These are phyloP conservation scores for Trichopria drosophilae DNA, from an alignment of 2,888 invertebrate species.

Conservation along the genomic window DNA sequence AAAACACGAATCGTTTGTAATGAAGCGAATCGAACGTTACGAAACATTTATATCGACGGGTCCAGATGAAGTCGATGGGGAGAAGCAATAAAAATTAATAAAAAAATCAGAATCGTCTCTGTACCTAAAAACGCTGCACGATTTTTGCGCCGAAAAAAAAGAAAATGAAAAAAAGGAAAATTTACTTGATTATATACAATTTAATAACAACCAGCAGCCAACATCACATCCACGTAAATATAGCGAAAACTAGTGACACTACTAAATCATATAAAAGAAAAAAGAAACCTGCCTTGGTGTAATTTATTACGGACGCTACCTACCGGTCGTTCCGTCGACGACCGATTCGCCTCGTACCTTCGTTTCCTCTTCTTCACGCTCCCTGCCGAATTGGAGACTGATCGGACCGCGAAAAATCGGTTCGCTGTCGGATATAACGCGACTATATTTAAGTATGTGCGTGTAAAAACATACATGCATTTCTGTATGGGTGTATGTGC, in stretches of 20 bases:
- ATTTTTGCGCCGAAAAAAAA: slow-evolving; percentile 14
- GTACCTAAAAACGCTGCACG: slow-evolving; percentile 19
- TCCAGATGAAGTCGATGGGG: too few species aligned
- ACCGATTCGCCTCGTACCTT: slow-evolving; percentile 32
- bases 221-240: slow-evolving; percentile 50
- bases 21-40: too few species aligned
- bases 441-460: too few species aligned
- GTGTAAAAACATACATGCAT: too few species aligned
- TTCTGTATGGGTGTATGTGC: too few species aligned
- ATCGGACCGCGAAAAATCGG: too few species aligned
- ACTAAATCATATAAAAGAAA: slow-evolving; percentile 50
- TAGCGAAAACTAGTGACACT: slow-evolving; percentile 49
- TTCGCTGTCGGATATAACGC: too few species aligned
- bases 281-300: slow-evolving; percentile 52
- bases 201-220: slow-evolving; percentile 53
- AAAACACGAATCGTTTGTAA: too few species aligned
- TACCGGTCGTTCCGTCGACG: slow-evolving; percentile 46
- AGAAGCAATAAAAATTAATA: too few species aligned
- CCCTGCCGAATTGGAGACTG: too few species aligned
- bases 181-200: slow-evolving; percentile 4
- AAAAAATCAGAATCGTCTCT: too few species aligned
- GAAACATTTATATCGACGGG: too few species aligned
- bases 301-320: slow-evolving; percentile 52
- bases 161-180: slow-evolving; percentile 16
- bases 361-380: slow-evolving; percentile 26